Base-by-base conservation (phyloP, 2,797 vertebrate species). In the Potorous gilbertii region DNA sequence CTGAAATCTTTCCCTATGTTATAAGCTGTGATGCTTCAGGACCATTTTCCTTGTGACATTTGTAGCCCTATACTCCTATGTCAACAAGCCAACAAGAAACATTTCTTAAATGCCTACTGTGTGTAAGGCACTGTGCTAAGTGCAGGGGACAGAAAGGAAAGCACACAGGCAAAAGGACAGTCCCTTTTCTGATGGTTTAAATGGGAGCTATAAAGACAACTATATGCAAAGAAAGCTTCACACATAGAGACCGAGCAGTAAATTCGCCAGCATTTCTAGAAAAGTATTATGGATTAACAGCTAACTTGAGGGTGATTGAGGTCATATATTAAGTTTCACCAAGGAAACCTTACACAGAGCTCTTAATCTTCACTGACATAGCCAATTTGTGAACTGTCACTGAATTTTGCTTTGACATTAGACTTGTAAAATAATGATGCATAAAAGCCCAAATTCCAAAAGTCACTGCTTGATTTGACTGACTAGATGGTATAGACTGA, bases 381-480 rank as follows among this genome's bases (percentile, higher is more conserved):
- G 21, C 74, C 40, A 87, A 87, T 87, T 50, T 87, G 74, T 87
- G 74, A 87, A 87, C 40, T 87, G 74, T 87, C 74, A 87, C 24
- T 87, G 74, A 87, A 46, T 87, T 87, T 46, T 87, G n/a, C 74
- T 87, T 87, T 87, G 74, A 87, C 74, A 87, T 87, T 87, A 87
- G 21, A 87, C 40, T 87, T 3, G 4, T 56, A 92, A 94, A 91
- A 94, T 89, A 94, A 55, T 18, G 50, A 81, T 81, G 12, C 5
- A 14, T 81, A 27, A 52, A 14, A 56, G 54, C 1, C n/a, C 4
- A 90, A 87, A 87, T 55, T 3, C 18, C 24, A 59, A 90, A 4
- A 54, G 55, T 55, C 3, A 91, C 34, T 92, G 18, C 29, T 21
- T 92, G 40, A 92, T 54, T 91, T 9, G 74, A 87, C 40, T 46